Conservation (phyloP, 2,888 invertebrate species). For the Theretra japonica region DNA sequence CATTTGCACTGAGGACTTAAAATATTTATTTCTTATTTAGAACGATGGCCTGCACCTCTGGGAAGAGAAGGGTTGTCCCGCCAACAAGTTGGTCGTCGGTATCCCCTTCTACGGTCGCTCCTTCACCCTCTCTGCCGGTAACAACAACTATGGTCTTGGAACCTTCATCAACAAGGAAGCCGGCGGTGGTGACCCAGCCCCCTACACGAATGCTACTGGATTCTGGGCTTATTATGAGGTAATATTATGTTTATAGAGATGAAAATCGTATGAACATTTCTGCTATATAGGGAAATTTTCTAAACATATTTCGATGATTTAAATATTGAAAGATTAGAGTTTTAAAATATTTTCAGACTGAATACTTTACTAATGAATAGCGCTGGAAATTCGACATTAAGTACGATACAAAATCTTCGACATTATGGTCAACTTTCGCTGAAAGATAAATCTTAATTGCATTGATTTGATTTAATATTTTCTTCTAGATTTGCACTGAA, state of each 20-base stretch:
- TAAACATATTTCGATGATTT: no score
- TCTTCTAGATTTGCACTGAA: slow-evolving; percentile 89
- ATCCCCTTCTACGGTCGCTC: slow-evolving; percentile 95
- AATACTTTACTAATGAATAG: no score
- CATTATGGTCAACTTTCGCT: no score
- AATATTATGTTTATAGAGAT: slow-evolving; percentile 33
- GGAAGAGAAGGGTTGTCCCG: slow-evolving; percentile 95
- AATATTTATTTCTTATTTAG: slow-evolving; percentile 74
- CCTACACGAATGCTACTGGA: slow-evolving; percentile 94
- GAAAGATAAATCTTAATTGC: neutral
- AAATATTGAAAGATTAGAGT: no score
- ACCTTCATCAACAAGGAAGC: slow-evolving; percentile 96
- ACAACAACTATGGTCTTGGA: slow-evolving; percentile 92
- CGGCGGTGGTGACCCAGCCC: slow-evolving; percentile 93
- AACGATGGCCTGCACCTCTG: slow-evolving; percentile 94
- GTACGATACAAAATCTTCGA: no score
- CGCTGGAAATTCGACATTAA: no score
- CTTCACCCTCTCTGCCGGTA: slow-evolving; percentile 92
- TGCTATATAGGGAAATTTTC: no score
- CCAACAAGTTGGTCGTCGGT: slow-evolving; percentile 94
- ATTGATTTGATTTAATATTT: slow-evolving; percentile 7
- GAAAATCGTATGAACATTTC: no score
- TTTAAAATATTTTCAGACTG: no score
- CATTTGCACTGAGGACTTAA: no score
- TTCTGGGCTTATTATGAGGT: slow-evolving; percentile 95